A percentile compares a stretch with the other conserved stretches of the same genome.
Evolutionary conservation across 2,797 vertebrate species (phyloP).

Genomic region (Epinephelus coioides): DNA sequence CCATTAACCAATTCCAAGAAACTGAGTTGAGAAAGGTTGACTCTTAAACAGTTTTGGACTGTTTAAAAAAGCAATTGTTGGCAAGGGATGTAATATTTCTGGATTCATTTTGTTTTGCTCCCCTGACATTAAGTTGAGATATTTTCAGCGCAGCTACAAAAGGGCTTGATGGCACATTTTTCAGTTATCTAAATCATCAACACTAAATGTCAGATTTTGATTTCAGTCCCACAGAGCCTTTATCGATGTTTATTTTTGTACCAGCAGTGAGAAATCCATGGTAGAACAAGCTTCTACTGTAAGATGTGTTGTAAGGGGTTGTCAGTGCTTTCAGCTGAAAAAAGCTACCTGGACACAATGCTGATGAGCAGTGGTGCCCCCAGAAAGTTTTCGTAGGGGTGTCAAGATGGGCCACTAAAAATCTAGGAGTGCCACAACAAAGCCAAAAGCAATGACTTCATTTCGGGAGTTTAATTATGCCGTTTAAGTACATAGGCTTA

Average conservation of each 20-base stretch:
- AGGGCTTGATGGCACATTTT: conserved; percentile 16
- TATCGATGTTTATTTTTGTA: neutral
- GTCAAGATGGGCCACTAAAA: too few relatives aligned
- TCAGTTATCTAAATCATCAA: conserved; percentile 29
- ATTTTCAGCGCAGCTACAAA: conserved; percentile 30
- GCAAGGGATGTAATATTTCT: conserved; percentile 10
- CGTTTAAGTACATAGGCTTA: too few relatives aligned
- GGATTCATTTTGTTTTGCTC: conserved; percentile 29
- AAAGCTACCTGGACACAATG: neutral
- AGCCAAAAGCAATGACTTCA: too few relatives aligned
- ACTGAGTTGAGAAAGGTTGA: conserved; percentile 11
- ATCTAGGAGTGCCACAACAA: too few relatives aligned
- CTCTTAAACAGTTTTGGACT: conserved; percentile 9
- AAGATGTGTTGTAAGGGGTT: neutral
- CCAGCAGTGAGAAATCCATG: neutral
- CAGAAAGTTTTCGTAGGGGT: too few relatives aligned
- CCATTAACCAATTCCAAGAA: conserved; percentile 23
- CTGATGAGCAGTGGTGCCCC: neutral
- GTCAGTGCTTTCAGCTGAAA: neutral
- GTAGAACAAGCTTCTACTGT: neutral
- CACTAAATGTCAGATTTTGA: conserved; percentile 13
- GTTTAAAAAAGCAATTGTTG: neutral
- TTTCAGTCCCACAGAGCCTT: conserved; percentile 5
- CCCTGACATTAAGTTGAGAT: conserved; percentile 22
- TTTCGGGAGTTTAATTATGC: too few relatives aligned